Conservation (phyloP, 2,113 vertebrate species). For the Oceanodroma tethys region DNA sequence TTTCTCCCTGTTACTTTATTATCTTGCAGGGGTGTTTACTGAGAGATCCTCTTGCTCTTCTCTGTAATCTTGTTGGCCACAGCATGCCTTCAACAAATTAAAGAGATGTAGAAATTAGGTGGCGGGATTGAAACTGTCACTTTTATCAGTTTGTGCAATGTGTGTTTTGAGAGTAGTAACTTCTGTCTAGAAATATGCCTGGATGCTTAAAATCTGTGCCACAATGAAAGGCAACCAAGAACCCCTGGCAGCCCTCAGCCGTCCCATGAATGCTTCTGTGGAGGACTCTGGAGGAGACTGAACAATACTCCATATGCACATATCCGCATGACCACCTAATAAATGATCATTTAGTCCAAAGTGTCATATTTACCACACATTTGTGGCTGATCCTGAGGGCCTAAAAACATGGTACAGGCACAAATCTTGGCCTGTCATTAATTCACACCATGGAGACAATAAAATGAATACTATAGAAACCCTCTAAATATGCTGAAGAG, state of each 20-base stretch:
- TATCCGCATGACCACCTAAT: background rate
- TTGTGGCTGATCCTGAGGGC: background rate
- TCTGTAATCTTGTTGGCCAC: background rate
- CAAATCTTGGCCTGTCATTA: background rate
- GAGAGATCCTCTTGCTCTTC: background rate
- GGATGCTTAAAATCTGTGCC: background rate
- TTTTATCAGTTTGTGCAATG: background rate
- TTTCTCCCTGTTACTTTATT: background rate
- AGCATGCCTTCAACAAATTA: background rate
- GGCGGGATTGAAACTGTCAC: background rate
- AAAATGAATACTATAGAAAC: background rate
- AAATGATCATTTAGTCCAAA: background rate
- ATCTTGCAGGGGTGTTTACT: background rate
- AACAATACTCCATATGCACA: background rate
- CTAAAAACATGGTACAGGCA: background rate
- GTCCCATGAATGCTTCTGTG: background rate
- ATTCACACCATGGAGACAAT: background rate
- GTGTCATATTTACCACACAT: background rate
- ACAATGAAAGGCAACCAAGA: background rate
- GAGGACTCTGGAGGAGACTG: background rate
- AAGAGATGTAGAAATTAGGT: background rate
- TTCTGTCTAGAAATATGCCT: background rate
- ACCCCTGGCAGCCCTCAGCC: background rate
- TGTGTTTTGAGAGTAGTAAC: background rate
- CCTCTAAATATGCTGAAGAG: background rate